These are phyloP conservation scores for Ophioninae sp. DNA, from an alignment of 2,888 invertebrate species.

Conservation along the genomic window DNA sequence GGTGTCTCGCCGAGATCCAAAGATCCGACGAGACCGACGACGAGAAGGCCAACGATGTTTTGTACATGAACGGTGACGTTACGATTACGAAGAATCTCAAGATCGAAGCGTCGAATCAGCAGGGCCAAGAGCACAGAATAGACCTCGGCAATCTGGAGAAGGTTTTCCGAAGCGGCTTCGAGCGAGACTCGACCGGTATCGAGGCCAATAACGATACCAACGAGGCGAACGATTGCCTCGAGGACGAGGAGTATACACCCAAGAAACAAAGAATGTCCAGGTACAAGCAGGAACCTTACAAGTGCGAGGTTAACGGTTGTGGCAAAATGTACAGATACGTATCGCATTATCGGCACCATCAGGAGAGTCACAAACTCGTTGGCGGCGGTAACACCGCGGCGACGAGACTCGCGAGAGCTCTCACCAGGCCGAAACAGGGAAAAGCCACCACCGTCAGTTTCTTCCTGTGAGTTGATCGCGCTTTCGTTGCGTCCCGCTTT, in stretches of 20 bases:
- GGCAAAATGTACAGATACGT: conserved; percentile 80
- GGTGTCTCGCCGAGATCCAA: conserved; percentile 65
- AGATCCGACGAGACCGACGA: conserved; percentile 67
- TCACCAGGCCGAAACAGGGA: conserved; percentile 72
- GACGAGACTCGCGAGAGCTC: conserved; percentile 71
- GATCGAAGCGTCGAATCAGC: conserved; percentile 66
- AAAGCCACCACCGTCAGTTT: conserved; percentile 78
- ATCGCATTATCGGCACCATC: conserved; percentile 79
- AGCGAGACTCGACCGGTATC: conserved; percentile 71
- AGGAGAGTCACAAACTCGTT: conserved; percentile 78
- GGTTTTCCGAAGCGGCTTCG: conserved; percentile 74
- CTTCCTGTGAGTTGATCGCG: conserved; percentile 76
- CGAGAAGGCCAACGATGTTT: conserved; percentile 71
- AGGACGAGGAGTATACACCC: conserved; percentile 79
- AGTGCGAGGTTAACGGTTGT: conserved; percentile 78
- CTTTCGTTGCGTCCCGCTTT: neutral
- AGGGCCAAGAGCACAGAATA: conserved; percentile 75
- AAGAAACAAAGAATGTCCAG: conserved; percentile 80
- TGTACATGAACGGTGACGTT: conserved; percentile 76
- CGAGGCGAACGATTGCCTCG: conserved; percentile 74
- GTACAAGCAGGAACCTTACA: conserved; percentile 79
- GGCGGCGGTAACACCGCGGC: conserved; percentile 66
- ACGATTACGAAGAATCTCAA: conserved; percentile 76
- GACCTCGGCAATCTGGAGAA: conserved; percentile 77
- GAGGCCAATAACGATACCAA: conserved; percentile 63